These are phyloP conservation scores for Phrixothrix hirtus DNA, from an alignment of 2,888 invertebrate species.

Conservation along the genomic window DNA sequence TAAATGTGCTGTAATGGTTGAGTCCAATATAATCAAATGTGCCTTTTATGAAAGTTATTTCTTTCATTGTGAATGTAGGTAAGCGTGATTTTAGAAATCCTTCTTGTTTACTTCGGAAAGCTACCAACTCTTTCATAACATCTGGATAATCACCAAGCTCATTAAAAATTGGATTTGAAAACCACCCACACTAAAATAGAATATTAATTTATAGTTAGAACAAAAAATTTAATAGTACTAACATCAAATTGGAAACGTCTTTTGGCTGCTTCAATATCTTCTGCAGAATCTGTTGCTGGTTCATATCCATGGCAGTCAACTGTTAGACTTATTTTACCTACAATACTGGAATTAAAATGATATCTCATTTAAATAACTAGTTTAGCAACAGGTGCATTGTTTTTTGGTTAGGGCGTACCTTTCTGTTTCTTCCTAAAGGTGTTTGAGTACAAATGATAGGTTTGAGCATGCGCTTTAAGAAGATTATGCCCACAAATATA, in stretches of 20 bases:
- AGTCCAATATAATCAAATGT: too few species aligned
- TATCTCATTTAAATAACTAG: not conserved
- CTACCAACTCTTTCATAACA: too few species aligned
- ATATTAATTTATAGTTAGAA: not conserved
- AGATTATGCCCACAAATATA: slow-evolving; percentile 68
- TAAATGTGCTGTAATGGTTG: too few species aligned
- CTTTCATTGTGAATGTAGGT: too few species aligned
- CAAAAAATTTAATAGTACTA: slow-evolving; percentile 5
- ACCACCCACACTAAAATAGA: slow-evolving; percentile 55
- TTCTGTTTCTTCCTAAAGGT: slow-evolving; percentile 45
- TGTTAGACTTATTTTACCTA: slow-evolving; percentile 20
- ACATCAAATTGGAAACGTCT: slow-evolving; percentile 25
- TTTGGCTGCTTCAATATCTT: slow-evolving; percentile 14
- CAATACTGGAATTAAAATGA: not conserved
- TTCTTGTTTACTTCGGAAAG: too few species aligned
- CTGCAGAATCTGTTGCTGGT: slow-evolving; percentile 10
- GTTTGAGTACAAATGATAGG: slow-evolving; percentile 46
- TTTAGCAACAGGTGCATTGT: not conserved
- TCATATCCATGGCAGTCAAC: slow-evolving; percentile 3
- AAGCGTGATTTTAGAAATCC: too few species aligned
- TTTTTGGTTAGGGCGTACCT: slow-evolving; percentile 34
- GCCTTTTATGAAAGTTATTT: too few species aligned
- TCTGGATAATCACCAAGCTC: too few species aligned
- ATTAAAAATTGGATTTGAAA: slow-evolving; percentile 59
- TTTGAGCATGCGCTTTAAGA: slow-evolving; percentile 51